These are phyloP conservation scores for Mungos mungo DNA, from an alignment of 2,113 vertebrate genomes.

Conservation along the genomic window DNA sequence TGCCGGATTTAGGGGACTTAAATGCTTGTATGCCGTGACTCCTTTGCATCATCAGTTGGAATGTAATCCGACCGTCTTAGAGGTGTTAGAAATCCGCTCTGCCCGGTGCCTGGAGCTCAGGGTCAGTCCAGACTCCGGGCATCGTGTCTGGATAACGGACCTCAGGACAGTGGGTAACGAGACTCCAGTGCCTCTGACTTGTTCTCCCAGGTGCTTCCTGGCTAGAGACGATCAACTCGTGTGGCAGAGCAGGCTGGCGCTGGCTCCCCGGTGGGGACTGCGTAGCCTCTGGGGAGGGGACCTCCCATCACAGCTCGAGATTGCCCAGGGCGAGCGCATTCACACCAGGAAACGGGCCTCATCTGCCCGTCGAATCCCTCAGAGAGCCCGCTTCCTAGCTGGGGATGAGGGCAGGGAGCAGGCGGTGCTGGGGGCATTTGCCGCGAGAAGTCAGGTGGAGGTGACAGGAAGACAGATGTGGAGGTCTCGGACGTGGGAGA, in stretches of 20 bases:
- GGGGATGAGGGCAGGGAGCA: not conserved
- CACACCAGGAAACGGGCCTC: not conserved
- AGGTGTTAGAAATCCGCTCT: not conserved
- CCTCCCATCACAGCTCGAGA: not conserved
- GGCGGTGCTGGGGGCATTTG: not conserved
- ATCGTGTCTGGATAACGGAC: too few relatives aligned
- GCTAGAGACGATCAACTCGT: accelerated
- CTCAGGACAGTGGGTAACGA: not conserved
- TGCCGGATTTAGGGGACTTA: not conserved
- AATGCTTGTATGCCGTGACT: not conserved
- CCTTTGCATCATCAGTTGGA: not conserved
- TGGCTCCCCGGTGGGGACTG: not conserved
- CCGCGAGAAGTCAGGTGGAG: not conserved
- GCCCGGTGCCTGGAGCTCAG: not conserved
- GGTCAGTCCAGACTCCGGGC: not conserved
- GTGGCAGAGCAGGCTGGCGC: not conserved
- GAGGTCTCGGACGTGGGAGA: not conserved
- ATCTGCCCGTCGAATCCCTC: too few relatives aligned
- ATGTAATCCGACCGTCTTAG: not conserved
- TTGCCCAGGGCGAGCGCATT: not conserved
- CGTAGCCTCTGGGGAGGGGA: not conserved
- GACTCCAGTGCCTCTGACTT: not conserved
- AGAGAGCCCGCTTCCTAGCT: not conserved
- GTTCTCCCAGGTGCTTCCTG: not conserved
- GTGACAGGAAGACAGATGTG: not conserved